Evolutionary conservation across 2,113 vertebrate species (phyloP), one percentile per base, ranked within the genome.

Genomic region (Centropus unirufus): DNA sequence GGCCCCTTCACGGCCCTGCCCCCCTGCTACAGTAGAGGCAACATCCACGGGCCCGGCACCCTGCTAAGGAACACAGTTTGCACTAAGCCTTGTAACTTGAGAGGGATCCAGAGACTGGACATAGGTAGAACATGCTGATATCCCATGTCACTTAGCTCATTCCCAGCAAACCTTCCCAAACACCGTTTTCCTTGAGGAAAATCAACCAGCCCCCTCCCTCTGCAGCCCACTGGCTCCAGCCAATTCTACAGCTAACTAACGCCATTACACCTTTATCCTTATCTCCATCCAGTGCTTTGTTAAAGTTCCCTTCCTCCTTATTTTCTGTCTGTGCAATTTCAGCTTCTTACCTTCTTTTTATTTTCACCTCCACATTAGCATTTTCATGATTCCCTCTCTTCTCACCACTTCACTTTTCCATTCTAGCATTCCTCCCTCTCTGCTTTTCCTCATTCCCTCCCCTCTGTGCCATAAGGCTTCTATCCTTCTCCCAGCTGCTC

Each of bases 41-140:
- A 97, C 96, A 74, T 98, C 98, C 96, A 98, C 97, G 47, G 98
- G 93, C 32, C 97, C 98, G 8, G 98, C 66, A 54, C 95, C 89
- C 97, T 98, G 95, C 81, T 95, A 27, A 75, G 24, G 52, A 61
- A 66, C 68, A 63, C 0, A 90, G 69, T 10, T 55, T n/a, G 8
- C 21, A 39, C 24, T 18, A 27, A 40, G 6, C 47, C 81, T 83
- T 62, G 24, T 49, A 87, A 47, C 32, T 55, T 69, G 20, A 83
- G 74, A 69, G 39, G 27, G 55, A 80, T 72, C 29, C 46, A 54
- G 54, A 81, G 42, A 46, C 42, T 7, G 70, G 26, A 52, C 6
- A 49, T 18, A 62, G 19, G 54, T 1, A 55, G n/a, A 92, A 78
- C 23, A 49, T 1, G 10, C 24, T 19, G 47, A 69, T 67, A 73